A percentile compares a stretch with the other conserved stretches of the same genome.
Evolutionary conservation across 2,888 invertebrate genomes (phyloP).

Genomic region (Thymelicus acteon): DNA sequence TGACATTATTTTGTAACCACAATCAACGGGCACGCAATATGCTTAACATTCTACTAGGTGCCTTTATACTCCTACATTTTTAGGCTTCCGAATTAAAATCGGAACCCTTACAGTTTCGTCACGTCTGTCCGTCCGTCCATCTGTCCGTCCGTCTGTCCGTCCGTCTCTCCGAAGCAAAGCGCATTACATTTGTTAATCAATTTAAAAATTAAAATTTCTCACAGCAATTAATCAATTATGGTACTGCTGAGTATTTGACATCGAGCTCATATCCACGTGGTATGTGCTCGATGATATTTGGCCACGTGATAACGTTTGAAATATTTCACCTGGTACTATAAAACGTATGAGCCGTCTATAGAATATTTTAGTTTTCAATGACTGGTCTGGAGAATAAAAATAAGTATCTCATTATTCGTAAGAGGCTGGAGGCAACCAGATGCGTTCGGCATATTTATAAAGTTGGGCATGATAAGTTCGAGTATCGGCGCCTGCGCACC

Average conservation of each 20-base stretch:
- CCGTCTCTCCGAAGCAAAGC: background rate
- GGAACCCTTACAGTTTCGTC: no score
- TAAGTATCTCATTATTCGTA: conserved; percentile 13
- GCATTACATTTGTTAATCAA: background rate
- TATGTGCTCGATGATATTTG: no score
- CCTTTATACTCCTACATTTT: no score
- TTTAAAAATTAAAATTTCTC: background rate
- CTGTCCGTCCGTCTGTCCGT: no score
- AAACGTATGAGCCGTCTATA: background rate
- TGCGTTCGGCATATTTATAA: conserved; percentile 23
- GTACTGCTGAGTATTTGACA: background rate
- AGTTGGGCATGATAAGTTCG: conserved; percentile 15
- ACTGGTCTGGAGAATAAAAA: conserved; percentile 13
- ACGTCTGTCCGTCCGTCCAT: no score
- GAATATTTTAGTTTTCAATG: conserved; percentile 16
- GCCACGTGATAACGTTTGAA: background rate
- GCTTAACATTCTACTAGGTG: no score
- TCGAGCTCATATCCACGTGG: no score
- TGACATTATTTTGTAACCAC: background rate
- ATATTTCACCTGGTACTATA: no score
- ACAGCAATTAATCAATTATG: background rate
- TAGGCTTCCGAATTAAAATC: no score
- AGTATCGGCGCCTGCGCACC: conserved; percentile 13
- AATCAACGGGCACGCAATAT: no score
- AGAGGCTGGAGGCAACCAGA: conserved; percentile 19